phyloP scores from a whole-genome alignment of 2,888 invertebrate genomes.

The Patella caerulea region DNA sequence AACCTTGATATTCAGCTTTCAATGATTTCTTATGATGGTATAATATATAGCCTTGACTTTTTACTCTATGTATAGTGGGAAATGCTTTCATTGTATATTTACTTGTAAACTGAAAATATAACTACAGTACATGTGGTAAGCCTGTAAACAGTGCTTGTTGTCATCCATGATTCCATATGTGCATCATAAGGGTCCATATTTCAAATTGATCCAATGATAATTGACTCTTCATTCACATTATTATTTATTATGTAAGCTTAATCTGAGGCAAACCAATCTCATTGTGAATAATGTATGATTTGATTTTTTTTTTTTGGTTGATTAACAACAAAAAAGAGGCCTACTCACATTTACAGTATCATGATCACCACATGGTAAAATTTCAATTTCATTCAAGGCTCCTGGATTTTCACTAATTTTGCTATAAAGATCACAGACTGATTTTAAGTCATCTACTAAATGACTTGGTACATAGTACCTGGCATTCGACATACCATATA shows the following conservation, averaged over 20 bases:
- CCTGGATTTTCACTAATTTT: constrained; percentile 47
- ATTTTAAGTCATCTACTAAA: constrained; percentile 48
- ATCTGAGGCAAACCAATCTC: too few relatives aligned
- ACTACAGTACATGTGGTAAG: neutral
- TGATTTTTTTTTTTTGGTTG: too few relatives aligned
- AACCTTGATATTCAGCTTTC: constrained; percentile 50
- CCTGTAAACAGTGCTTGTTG: too few relatives aligned
- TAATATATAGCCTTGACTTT: constrained; percentile 65
- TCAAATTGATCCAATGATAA: too few relatives aligned
- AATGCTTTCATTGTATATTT: constrained; percentile 53
- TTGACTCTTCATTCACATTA: too few relatives aligned
- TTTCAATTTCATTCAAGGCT: constrained; percentile 40
- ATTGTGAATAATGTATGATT: too few relatives aligned
- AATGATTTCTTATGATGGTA: constrained; percentile 52
- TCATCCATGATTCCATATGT: too few relatives aligned
- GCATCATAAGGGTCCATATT: too few relatives aligned
- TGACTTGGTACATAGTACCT: constrained; percentile 59
- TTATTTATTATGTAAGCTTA: too few relatives aligned
- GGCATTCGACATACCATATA: constrained; percentile 51
- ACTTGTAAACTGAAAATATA: constrained; percentile 47
- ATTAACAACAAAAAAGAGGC: too few relatives aligned
- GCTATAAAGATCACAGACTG: constrained; percentile 42
- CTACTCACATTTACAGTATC: constrained; percentile 49
- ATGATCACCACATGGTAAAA: constrained; percentile 42
- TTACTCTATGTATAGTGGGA: constrained; percentile 60